phyloP scores from a whole-genome alignment of 2,113 vertebrate genomes.

The Ammodytes marinus region DNA sequence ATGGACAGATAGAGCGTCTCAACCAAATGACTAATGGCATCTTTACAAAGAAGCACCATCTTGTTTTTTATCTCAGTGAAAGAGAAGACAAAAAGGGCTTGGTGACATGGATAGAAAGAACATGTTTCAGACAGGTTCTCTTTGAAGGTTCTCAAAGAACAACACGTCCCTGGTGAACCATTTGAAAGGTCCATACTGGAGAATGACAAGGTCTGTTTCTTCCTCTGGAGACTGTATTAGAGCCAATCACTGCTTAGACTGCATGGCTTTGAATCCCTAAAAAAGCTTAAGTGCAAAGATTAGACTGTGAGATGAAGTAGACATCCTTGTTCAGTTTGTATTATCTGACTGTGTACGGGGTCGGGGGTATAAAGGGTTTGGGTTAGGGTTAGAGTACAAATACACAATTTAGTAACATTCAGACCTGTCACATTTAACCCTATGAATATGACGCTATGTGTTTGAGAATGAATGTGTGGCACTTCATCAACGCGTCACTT shows the following conservation, averaged over 20 bases:
- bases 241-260: conserved; percentile 37
- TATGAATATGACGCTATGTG: conserved; percentile 9
- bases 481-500: conserved; percentile 19
- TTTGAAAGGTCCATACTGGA: conserved; percentile 48
- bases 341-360: conserved; percentile 19
- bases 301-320: conserved; percentile 13
- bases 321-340: conserved; percentile 3
- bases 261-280: background rate
- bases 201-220: conserved; percentile 43
- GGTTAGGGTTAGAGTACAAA: too few relatives aligned
- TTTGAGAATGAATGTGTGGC: conserved; percentile 6
- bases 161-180: conserved; percentile 53
- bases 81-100: conserved; percentile 43
- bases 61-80: conserved; percentile 42
- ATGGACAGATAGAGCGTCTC: conserved; percentile 59
- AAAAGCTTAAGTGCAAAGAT: conserved; percentile 12
- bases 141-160: conserved; percentile 60
- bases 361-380: conserved; percentile 17
- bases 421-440: conserved; percentile 33
- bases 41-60: conserved; percentile 49
- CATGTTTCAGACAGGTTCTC: conserved; percentile 45
- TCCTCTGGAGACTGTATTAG: conserved; percentile 30
- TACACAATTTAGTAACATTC: conserved; percentile 45
- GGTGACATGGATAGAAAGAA: conserved; percentile 27
- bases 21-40: conserved; percentile 69